phyloP scores from a whole-genome alignment of 2,888 invertebrate species.

The Camponotus fellah region DNA sequence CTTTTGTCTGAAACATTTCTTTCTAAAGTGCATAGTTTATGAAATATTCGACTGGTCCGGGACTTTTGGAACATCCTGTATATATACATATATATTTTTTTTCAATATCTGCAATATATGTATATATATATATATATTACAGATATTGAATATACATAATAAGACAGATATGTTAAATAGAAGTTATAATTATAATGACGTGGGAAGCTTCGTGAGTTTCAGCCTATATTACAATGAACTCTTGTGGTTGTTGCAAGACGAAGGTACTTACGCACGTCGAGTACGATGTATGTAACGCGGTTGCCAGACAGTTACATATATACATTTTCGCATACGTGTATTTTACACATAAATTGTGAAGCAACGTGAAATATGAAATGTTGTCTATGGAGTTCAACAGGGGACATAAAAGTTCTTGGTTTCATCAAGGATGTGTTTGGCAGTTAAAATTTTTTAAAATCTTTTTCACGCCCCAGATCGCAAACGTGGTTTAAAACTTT shows the following conservation, averaged over 20 bases:
- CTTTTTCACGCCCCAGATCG: background rate
- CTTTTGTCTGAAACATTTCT: no score
- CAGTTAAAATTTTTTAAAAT: background rate
- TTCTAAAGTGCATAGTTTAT: no score
- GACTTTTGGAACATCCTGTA: no score
- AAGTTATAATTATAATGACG: background rate
- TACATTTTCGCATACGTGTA: constrained; percentile 20
- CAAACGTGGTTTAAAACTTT: constrained; percentile 8
- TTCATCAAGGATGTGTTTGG: background rate
- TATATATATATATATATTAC: no score
- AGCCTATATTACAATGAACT: constrained; percentile 46
- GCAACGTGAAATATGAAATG: constrained; percentile 21
- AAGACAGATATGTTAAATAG: background rate
- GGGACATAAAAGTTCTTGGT: background rate
- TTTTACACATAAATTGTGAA: constrained; percentile 23
- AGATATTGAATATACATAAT: background rate
- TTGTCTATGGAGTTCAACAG: constrained; percentile 15
- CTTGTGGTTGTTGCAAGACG: constrained; percentile 30
- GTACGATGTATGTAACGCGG: constrained; percentile 14
- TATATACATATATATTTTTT: no score
- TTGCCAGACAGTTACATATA: constrained; percentile 18
- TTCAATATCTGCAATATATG: no score
- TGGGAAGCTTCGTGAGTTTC: constrained; percentile 29
- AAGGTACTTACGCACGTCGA: constrained; percentile 30
- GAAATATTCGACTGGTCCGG: no score